phyloP scores from a whole-genome alignment of 2,113 vertebrate species.

The Pachycephala philippinensis region DNA sequence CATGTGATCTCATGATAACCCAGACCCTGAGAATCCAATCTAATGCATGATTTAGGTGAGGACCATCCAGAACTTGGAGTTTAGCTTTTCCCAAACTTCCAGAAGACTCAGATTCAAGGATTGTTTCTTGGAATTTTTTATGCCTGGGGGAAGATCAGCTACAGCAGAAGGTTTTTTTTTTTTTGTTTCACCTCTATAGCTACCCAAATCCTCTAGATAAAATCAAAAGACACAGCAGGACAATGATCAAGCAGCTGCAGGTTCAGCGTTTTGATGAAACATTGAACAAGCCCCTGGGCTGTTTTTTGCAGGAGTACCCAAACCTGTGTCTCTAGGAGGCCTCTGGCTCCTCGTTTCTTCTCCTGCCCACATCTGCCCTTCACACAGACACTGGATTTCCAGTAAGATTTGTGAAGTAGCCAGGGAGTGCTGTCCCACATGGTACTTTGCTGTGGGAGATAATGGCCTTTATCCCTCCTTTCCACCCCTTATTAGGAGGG shows the following conservation, averaged over 20 bases:
- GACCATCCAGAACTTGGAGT: background rate
- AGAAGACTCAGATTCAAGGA: background rate
- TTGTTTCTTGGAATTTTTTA: background rate
- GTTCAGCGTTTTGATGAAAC: background rate
- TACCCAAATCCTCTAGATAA: background rate
- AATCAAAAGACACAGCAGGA: background rate
- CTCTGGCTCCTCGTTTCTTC: background rate
- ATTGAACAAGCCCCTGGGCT: background rate
- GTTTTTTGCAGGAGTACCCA: background rate
- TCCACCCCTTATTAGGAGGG: background rate
- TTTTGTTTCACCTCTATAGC: background rate
- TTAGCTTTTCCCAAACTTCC: background rate
- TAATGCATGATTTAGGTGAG: background rate
- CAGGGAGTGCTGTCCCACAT: background rate
- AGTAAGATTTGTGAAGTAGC: background rate
- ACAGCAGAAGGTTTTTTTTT: background rate
- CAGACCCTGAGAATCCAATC: background rate
- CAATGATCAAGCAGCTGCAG: background rate
- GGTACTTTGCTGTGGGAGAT: background rate
- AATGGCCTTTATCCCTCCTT: background rate
- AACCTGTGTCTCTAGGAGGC: background rate
- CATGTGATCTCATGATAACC: background rate
- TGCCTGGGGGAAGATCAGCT: background rate
- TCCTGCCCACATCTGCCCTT: background rate
- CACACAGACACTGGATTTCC: background rate